Base-by-base conservation (phyloP, 64 coral and sea anemone species). In the Montipora capricornis region DNA sequence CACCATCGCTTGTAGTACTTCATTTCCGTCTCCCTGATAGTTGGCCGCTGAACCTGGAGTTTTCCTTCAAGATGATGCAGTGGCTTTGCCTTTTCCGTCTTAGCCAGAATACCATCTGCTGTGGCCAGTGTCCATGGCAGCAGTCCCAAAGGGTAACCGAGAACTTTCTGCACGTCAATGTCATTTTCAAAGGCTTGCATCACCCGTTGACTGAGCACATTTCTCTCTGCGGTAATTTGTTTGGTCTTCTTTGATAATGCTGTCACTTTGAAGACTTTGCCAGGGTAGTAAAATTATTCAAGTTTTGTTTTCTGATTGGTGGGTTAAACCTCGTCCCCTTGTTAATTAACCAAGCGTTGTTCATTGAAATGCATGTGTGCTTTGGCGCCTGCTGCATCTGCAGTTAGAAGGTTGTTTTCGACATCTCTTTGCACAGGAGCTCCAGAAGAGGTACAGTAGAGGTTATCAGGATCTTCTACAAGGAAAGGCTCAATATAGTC, bases 151-250 rank as follows among this genome's bases (percentile, higher is more conserved):
- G 71, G 71, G 12, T 44, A 74, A 74, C 71, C 13, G 4, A 74
- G 71, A 29, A 74, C 20, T 6, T 15, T 8, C n/a, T 87, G 8
- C 15, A 73, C 9, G 83, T 19, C 50, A 13, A 87, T 20, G 13
- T 87, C 61, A 49, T 87, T 37, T 37, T 74, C 20, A 24, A 74
- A 24, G 20, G 71, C 57, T 9, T 74, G 64, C 14, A 70, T 71
- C 16, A 87, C 58, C 70, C 70, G 83, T 29, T 87, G 83, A 17
- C 83, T 67, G 19, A 87, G 49, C 6, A 87, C 61, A 45, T 87
- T 74, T 87, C 84, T 87, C 52, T 87, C 61, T 44, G 84, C 84
- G 22, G 84, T 87, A 74, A 87, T 87, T 87, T 87, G 7, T 73
- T 16, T 87, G 19, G n/a, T 87, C 13, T 87, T 87, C 52, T 47